Base-by-base conservation (phyloP, 2,888 invertebrate genomes). In the Oegoconia quadripuncta region DNA sequence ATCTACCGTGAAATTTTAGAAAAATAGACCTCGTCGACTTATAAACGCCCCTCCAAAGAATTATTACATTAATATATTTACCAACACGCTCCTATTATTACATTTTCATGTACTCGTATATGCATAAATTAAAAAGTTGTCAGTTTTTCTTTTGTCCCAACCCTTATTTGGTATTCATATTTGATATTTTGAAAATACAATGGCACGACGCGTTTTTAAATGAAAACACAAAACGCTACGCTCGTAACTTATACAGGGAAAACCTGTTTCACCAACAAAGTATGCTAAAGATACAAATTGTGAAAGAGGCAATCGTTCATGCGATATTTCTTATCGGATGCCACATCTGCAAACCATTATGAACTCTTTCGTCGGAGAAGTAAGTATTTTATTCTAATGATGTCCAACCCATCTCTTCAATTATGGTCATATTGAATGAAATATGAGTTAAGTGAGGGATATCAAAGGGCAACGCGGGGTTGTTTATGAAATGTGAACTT, bases 101-200 rank as follows among this genome's bases (percentile, higher is more conserved):
- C 76, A 64, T 79, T 86, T 87, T 86, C 84, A 87, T 86, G 86
- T 86, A 87, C 84, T 86, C 78, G 72, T 70, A 79, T 69, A 64
- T 64, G 79, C 79, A 87, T 87, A 87, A 84, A 86, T 87, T 86
- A 86, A 87, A 84, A 78, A 71, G 74, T 73, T 82, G 83, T 74
- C 83, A 80, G 75, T 78, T 79, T 77, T 83, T 81, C 83, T 83
- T 83, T 87, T 86, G 83, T 84, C 71, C 78, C 74, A 75, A 78
- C 86, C 87, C 86, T 86, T 81, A 86, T 86, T 86, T 86, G 81
- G 86, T 87, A 86, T 86, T 87, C 86, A 87, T 87, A 82, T 86
- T 86, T 82, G 81, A 81, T 80, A 80, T 79, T 86, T 79, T 75
- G 82, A 69, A 80, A 79, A 73, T 74, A 87, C 83, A 87, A 87